Conservation (phyloP, 2,797 vertebrate species). For the Phyllotis vaccarum region DNA sequence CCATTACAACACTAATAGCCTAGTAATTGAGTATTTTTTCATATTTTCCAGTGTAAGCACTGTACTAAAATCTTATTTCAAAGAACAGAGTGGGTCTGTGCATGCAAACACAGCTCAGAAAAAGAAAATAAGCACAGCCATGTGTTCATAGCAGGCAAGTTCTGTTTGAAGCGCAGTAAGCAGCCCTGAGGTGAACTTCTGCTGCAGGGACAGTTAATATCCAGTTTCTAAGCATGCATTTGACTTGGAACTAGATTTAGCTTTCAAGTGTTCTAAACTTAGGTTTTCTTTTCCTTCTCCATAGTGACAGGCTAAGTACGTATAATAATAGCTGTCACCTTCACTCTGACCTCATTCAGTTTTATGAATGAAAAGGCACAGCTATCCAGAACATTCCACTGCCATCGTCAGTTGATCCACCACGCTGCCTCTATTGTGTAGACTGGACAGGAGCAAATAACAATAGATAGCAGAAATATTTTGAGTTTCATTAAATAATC, state of each 20-base stretch:
- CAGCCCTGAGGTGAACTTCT: neutral
- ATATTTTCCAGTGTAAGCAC: conserved; percentile 45
- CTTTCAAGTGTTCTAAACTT: conserved; percentile 37
- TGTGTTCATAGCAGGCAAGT: conserved; percentile 4
- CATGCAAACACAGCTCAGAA: conserved; percentile 33
- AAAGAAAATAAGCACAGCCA: neutral
- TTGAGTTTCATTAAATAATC: conserved; percentile 3
- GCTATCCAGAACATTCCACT: neutral
- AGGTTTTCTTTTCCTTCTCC: conserved; percentile 12
- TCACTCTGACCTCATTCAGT: neutral
- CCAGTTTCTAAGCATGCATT: neutral
- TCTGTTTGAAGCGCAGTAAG: neutral
- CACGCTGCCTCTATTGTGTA: neutral
- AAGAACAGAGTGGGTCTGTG: conserved; percentile 17
- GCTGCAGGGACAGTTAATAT: neutral
- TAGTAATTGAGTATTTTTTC: conserved; percentile 62
- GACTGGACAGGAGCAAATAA: neutral
- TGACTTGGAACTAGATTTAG: conserved; percentile 41
- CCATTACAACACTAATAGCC: conserved; percentile 61
- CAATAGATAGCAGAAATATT: neutral
- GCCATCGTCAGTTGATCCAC: neutral
- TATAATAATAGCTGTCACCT: neutral
- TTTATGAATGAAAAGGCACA: neutral
- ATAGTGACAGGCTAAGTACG: neutral
- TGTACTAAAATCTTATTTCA: conserved; percentile 57